Conservation (phyloP, 2,888 invertebrate genomes). For the Nineta flava region DNA sequence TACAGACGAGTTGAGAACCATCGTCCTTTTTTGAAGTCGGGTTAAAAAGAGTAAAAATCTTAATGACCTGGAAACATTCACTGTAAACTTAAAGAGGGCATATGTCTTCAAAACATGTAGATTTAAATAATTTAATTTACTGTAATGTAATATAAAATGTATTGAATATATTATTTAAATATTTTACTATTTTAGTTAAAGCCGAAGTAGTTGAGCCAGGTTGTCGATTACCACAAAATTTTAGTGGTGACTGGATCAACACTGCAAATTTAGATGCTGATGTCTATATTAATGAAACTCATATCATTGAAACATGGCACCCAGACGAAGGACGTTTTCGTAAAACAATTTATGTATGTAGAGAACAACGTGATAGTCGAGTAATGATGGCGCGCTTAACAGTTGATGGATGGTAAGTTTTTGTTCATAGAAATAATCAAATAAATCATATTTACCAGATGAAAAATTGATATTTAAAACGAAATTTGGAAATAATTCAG, state of each 20-base stretch:
- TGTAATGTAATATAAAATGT: no score
- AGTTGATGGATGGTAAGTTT: slow-evolving; percentile 73
- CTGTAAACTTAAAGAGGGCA: no score
- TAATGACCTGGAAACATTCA: no score
- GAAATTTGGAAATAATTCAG: no score
- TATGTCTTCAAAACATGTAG: no score
- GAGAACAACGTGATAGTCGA: slow-evolving; percentile 77
- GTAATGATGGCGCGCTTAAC: slow-evolving; percentile 94
- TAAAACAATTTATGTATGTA: slow-evolving; percentile 84
- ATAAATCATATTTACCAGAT: background rate
- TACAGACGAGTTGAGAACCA: no score
- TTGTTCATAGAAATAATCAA: slow-evolving; percentile 15
- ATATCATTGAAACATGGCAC: slow-evolving; percentile 89
- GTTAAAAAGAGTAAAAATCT: no score
- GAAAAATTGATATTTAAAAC: no score
- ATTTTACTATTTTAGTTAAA: slow-evolving; percentile 32
- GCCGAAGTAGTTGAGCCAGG: slow-evolving; percentile 80
- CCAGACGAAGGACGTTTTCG: slow-evolving; percentile 82
- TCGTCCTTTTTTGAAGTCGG: no score
- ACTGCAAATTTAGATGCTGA: slow-evolving; percentile 95
- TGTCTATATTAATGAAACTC: slow-evolving; percentile 85
- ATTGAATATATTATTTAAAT: background rate
- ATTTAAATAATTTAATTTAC: no score
- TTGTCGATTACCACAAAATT: slow-evolving; percentile 85
- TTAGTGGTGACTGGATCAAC: slow-evolving; percentile 91